Percentiles rank a stretch among this genome's conserved stretches.
phyloP scores from a whole-genome alignment of 2,797 vertebrate genomes.

The Chloroceryle inda region DNA sequence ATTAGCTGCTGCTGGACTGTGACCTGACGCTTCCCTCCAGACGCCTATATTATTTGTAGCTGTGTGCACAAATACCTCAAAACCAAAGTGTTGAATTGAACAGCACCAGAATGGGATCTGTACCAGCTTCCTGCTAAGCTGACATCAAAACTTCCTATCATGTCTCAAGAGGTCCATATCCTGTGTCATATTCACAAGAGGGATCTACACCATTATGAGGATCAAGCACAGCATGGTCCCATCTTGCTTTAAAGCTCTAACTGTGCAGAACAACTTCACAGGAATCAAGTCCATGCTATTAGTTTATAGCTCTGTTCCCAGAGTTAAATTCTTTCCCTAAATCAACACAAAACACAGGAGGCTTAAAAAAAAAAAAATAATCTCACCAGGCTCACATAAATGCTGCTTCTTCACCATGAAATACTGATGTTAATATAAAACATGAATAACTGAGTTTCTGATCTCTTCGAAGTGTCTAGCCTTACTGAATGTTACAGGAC shows the following conservation, averaged over 20 bases:
- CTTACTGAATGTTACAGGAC: background rate
- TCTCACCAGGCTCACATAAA: slow-evolving; percentile 4
- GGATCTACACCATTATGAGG: background rate
- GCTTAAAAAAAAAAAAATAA: background rate
- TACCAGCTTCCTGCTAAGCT: background rate
- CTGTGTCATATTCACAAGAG: background rate
- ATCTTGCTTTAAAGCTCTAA: background rate
- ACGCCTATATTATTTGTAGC: background rate
- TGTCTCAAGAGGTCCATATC: background rate
- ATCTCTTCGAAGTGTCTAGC: background rate
- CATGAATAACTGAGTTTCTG: slow-evolving; percentile 17
- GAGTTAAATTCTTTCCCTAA: background rate
- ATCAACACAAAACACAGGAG: background rate
- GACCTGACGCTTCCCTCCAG: background rate
- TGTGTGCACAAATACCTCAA: background rate
- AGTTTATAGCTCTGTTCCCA: background rate
- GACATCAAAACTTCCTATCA: background rate
- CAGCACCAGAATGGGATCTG: background rate
- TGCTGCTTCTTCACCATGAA: background rate
- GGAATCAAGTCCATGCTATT: background rate
- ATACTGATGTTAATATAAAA: slow-evolving; percentile 4
- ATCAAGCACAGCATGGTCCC: background rate
- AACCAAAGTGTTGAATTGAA: background rate
- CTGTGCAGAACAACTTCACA: background rate
- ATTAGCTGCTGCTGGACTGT: background rate